Evolutionary conservation across 2,888 invertebrate genomes (phyloP), one percentile per base, ranked within the genome.

Genomic region (Halocaridina rubra): DNA sequence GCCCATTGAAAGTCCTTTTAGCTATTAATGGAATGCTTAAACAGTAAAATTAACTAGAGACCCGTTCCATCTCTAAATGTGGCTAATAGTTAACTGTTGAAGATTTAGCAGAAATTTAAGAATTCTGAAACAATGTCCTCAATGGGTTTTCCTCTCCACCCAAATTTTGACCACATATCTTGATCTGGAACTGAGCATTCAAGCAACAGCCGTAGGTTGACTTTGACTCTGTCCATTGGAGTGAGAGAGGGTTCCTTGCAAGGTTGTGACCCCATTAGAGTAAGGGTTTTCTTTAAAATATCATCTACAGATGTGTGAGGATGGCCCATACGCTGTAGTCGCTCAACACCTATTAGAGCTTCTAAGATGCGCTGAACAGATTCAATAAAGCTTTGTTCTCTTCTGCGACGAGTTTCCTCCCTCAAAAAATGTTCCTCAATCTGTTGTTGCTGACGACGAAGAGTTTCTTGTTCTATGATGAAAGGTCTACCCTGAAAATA

Each of bases 61-160:
- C n/a, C n/a, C n/a, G n/a, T n/a, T n/a, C n/a, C n/a, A n/a, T n/a
- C n/a, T n/a, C n/a, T n/a, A n/a, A n/a, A n/a, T n/a, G n/a, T n/a
- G n/a, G n/a, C n/a, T n/a, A n/a, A n/a, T n/a, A n/a, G n/a, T n/a
- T n/a, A n/a, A n/a, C n/a, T n/a, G n/a, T n/a, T n/a, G n/a, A 27
- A 33, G 74, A 16, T 19, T 46, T 79, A 86, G 30, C 86, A 86
- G 30, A 80, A 82, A 24, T 86, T 67, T 24, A 88, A 78, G 81
- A 88, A 88, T 74, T 88, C 87, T 24, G 78, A 32, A 2, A 88
- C 86, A 22, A 88, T 88, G 53, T 88, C 87, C 22, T 88, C 88
- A 59, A 88, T 88, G 13, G 86, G 81, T 57, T 87, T 87, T n/a
- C 86, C 87, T 53, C 75, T 39, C 88, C 88, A 88, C 22, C 88